phyloP scores from a whole-genome alignment of 2,888 invertebrate species.

The Iphiclides podalirius region DNA sequence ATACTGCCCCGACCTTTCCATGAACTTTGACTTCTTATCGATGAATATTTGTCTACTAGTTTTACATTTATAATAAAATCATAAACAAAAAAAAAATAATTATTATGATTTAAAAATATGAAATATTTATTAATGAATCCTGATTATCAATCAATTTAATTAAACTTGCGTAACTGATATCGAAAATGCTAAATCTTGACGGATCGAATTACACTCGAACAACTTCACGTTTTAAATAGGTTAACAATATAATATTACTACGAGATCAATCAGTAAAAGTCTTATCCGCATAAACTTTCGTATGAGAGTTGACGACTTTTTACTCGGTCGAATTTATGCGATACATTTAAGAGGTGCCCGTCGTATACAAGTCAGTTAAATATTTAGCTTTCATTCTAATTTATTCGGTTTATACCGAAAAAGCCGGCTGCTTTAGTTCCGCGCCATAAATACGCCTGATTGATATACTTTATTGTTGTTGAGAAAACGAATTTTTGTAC shows the following conservation, averaged over 20 bases:
- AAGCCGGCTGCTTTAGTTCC: slow-evolving; percentile 54
- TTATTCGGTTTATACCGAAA: slow-evolving; percentile 65
- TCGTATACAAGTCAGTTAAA: slow-evolving; percentile 72
- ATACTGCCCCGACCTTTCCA: not conserved
- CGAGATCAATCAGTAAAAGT: slow-evolving; percentile 11
- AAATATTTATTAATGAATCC: not conserved
- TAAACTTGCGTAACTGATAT: not conserved
- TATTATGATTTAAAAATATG: not conserved
- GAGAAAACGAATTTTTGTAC: slow-evolving; percentile 19
- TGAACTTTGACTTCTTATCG: not conserved
- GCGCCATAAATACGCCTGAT: slow-evolving; percentile 58
- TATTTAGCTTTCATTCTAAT: slow-evolving; percentile 69
- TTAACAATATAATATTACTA: no score
- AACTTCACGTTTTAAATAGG: no score
- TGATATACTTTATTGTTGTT: slow-evolving; percentile 46
- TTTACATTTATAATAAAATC: no score
- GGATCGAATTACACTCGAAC: no score
- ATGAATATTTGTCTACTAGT: not conserved
- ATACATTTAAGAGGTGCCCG: slow-evolving; percentile 69
- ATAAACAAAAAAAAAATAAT: no score
- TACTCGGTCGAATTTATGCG: slow-evolving; percentile 72
- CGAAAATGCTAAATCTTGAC: not conserved
- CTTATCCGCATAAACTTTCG: slow-evolving; percentile 40
- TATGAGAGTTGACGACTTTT: slow-evolving; percentile 65
- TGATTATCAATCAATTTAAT: not conserved